Evolutionary conservation across 2,113 vertebrate genomes (phyloP).

Genomic region (Hippocampus zosterae): DNA sequence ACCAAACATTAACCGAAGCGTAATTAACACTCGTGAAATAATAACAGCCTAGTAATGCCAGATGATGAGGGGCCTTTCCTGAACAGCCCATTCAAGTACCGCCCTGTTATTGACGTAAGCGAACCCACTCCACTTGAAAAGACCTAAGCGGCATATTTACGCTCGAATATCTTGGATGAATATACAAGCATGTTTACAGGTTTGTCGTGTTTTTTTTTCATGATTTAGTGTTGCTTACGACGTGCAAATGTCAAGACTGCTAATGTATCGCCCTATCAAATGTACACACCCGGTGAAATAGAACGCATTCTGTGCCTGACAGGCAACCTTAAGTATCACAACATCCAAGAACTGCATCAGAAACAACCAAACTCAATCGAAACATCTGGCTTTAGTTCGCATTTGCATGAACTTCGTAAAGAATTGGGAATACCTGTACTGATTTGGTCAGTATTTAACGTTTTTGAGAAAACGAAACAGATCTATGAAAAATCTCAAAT

Average conservation of each 20-base stretch:
- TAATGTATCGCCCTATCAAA: not conserved
- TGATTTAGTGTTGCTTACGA: not conserved
- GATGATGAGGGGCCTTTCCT: slow-evolving; percentile 56
- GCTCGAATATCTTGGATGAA: not conserved
- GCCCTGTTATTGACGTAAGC: slow-evolving; percentile 59
- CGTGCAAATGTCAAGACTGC: not conserved
- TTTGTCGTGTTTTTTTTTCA: not conserved
- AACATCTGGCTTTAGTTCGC: no score
- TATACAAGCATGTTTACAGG: not conserved
- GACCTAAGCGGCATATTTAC: not conserved
- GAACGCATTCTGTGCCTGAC: no score
- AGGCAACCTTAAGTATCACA: not conserved
- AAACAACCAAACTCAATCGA: not conserved
- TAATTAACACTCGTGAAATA: slow-evolving; percentile 42
- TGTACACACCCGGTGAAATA: no score
- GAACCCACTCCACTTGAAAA: slow-evolving; percentile 9
- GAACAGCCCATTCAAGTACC: slow-evolving; percentile 63
- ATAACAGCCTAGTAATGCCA: slow-evolving; percentile 25
- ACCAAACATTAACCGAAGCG: slow-evolving; percentile 34
- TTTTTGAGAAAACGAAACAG: not conserved
- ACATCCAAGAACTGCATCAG: not conserved
- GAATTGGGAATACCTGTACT: not conserved
- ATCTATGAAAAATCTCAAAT: not conserved
- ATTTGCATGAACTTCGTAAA: not conserved
- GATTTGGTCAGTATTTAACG: not conserved